Evolutionary conservation across 2,888 invertebrate genomes (phyloP).

Genomic region (Malacosoma neustria): DNA sequence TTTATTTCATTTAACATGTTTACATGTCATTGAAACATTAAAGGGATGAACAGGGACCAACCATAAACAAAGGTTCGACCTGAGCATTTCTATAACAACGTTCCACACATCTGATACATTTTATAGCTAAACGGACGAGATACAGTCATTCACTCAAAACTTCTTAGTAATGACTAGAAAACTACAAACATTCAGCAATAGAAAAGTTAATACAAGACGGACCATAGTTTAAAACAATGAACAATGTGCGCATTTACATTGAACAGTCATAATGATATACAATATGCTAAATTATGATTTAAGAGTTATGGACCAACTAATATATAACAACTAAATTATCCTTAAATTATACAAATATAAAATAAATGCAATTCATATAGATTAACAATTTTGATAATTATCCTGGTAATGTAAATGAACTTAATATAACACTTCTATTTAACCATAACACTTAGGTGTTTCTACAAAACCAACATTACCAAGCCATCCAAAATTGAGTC

Average conservation of each 20-base stretch:
- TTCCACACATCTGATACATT: slow-evolving; percentile 12
- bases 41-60: slow-evolving; percentile 44
- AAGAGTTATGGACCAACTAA: background rate
- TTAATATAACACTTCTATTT: too few species aligned
- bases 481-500: too few species aligned
- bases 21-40: slow-evolving; percentile 36
- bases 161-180: slow-evolving; percentile 20
- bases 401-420: too few species aligned
- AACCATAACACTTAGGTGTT: too few species aligned
- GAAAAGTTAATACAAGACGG: background rate
- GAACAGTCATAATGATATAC: background rate
- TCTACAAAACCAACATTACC: too few species aligned
- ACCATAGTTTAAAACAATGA: background rate
- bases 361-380: slow-evolving; percentile 1
- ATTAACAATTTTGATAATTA: too few species aligned
- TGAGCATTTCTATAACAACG: slow-evolving; percentile 21
- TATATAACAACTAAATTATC: background rate
- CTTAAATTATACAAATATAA: background rate
- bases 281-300: background rate
- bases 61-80: slow-evolving; percentile 31
- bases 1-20: slow-evolving; percentile 34
- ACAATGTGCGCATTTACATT: background rate
- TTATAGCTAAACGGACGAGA: background rate
- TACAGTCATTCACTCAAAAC: background rate
- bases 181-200: slow-evolving; percentile 7